Percentiles rank a stretch among this genome's conserved stretches.
These are phyloP conservation scores for Perithous albicinctus DNA, from an alignment of 2,888 invertebrate species.

Conservation along the genomic window DNA sequence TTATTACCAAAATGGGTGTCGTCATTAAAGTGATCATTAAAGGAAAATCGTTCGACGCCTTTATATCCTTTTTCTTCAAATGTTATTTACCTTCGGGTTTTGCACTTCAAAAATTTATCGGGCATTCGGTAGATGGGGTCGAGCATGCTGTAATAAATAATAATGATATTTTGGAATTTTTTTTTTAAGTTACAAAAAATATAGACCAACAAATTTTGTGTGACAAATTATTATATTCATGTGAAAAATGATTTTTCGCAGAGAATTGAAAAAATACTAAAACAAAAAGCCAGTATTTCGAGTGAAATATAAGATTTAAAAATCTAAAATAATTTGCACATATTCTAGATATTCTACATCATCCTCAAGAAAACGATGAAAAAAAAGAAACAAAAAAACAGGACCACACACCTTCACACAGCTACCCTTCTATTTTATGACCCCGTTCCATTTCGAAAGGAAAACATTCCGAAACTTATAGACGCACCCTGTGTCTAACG, in stretches of 20 bases:
- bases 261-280: no score
- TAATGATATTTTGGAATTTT: no score
- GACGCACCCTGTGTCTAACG: constrained; percentile 32
- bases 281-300: no score
- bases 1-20: constrained; percentile 52
- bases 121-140: no score
- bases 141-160: no score
- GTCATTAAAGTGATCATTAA: constrained; percentile 35
- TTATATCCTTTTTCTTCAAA: not conserved
- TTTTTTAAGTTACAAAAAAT: not conserved
- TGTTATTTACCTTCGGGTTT: not conserved
- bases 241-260: no score
- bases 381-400: not conserved
- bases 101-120: not conserved
- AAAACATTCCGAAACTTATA: constrained; percentile 34
- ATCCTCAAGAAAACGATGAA: no score
- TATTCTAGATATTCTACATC: no score
- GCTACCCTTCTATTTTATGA: constrained; percentile 64
- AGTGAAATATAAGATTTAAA: no score
- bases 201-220: no score
- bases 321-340: no score
- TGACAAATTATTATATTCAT: no score
- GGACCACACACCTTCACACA: constrained; percentile 41
- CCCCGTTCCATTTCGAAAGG: constrained; percentile 42
- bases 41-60: constrained; percentile 1